phyloP scores from a whole-genome alignment of 2,797 vertebrate genomes.

The Rhynchotus rufescens region DNA sequence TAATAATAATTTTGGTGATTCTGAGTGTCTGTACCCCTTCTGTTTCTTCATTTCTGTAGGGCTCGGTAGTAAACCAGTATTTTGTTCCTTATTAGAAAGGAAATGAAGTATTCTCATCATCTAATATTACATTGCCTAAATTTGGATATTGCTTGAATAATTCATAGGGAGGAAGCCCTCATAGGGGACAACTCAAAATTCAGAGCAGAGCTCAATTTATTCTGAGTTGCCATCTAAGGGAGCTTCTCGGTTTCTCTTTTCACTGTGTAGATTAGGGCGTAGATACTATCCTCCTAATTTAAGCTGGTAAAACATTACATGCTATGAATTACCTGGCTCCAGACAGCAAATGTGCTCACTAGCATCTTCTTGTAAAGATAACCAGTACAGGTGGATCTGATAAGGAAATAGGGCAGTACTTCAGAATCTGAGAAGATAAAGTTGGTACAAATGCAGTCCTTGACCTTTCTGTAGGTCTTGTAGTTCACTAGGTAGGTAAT shows the following conservation, averaged over 20 bases:
- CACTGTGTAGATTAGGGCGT: background rate
- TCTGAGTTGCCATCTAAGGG: slow-evolving; percentile 33
- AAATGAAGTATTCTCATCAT: background rate
- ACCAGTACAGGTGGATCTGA: background rate
- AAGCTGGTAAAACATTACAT: background rate
- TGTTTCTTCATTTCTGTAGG: background rate
- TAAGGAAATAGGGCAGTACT: background rate
- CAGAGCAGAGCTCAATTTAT: slow-evolving; percentile 25
- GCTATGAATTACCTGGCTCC: background rate
- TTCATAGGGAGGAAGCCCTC: background rate
- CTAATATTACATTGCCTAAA: background rate
- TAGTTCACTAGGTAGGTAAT: background rate
- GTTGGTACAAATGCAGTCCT: background rate
- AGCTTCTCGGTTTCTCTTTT: slow-evolving; percentile 1
- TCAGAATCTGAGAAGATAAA: background rate
- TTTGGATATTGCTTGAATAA: accelerated
- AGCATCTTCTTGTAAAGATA: background rate
- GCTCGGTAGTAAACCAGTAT: accelerated
- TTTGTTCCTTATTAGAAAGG: background rate
- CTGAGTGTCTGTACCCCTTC: background rate
- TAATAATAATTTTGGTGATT: background rate
- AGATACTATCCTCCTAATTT: background rate
- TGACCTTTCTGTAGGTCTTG: slow-evolving; percentile 15
- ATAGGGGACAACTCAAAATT: slow-evolving; percentile 12
- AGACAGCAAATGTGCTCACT: background rate